Evolutionary conservation across 1,140 invertebrate genomes (phyloP), one percentile per base, ranked within the genome.

Genomic region (Hycleus phaleratus): DNA sequence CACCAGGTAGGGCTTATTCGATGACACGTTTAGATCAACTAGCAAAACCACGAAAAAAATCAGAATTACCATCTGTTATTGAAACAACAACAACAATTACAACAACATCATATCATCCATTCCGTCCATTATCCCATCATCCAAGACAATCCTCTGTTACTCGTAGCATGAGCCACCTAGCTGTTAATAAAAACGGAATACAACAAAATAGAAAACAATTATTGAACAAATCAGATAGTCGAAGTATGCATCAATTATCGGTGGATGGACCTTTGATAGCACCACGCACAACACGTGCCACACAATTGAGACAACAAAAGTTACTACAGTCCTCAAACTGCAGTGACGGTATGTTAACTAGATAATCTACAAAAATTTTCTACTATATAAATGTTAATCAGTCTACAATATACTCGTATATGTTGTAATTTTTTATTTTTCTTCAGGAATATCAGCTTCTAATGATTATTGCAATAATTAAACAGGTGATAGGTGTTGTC

Each of bases 21-120:
- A 91, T 93, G 90, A 89, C 90, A 67, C 85, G 91, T 68, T 81
- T 94, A 79, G 91, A 93, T 81, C 84, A 87, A 70, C 79, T 92
- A 74, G 80, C 87, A 65, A 85, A 85, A 74, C 88, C 89, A 53
- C 77, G 86, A 58, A 78, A 79, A 68, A 78, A 77, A 66, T 72
- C 74, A 60, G 80, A 80, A 64, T 79, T 83, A 70, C 74, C 75
- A 60, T 74, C 78, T 56, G 68, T 79, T 67, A 68, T 73, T 64
- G 78, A 79, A 72, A 59, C 68, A 53, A 56, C 65, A 48, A 60
- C 62, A 38, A 56, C 66, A 49, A 32, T 32, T 5, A 32, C 32
- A 32, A 32, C 4, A 5, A 32, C 32, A 32, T 32, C 32, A 32
- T 32, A 32, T 32, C 4, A 7, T 32, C 32, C 32, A 32, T 63